Base-by-base conservation (phyloP, 2,797 vertebrate species). In the Macropus fuliginosus region DNA sequence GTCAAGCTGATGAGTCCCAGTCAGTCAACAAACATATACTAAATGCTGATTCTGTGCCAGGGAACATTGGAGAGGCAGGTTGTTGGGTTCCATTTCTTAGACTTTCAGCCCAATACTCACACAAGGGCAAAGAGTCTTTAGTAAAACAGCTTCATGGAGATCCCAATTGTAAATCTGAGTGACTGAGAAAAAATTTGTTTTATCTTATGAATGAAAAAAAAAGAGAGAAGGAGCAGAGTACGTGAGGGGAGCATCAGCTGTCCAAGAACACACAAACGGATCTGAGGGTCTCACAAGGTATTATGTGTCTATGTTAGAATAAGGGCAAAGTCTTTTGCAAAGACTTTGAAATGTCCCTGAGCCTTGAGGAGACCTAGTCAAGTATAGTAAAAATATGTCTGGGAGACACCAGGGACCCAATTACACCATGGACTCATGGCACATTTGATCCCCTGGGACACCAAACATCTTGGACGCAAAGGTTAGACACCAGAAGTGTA, bases 231-330 rank as follows among this genome's bases (percentile, higher is more conserved):
- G 92, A 92, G 66, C n/a, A 11, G 57, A 89, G 93, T 90, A 31
- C 66, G 18, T 95, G 96, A 95, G 13, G 28, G 98, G 98, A 98
- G 91, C 54, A 62, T 97, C 96, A 95, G 81, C 62, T 97, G 90
- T 96, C 96, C 66, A 91, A 97, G 98, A 97, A 96, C 96, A 97
- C 97, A 98, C 98, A 98, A 97, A 98, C 97, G 59, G 93, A 93
- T 54, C 91, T 95, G 97, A 96, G 97, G 97, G 95, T 97, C 96
- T 96, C 54, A 28, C 94, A 98, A 98, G 94, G 95, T 97, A 94
- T 55, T 90, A 57, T 66, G 56, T 96, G 96, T 97, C 95, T 93
- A 91, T 92, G 54, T 92, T 16, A 1, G 34, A 59, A 95, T 59
- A 95, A 91, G 96, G 97, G 96, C 56, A 94, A 97, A 97, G 59